Percentiles rank a stretch among this genome's conserved stretches.
phyloP scores from a whole-genome alignment of 1,140 invertebrate genomes.

The Drosophila seguyi region DNA sequence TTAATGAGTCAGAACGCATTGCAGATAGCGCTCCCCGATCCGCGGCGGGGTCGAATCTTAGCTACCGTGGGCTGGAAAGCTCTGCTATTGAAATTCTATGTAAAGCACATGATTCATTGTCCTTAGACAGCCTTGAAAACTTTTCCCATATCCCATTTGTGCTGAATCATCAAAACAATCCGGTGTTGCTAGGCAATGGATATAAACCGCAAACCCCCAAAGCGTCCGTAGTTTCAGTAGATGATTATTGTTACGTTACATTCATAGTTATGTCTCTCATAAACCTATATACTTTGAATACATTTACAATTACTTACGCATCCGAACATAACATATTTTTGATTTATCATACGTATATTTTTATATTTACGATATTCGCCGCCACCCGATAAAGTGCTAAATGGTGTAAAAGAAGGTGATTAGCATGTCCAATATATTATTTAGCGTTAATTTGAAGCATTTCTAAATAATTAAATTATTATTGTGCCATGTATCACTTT shows the following conservation, averaged over 20 bases:
- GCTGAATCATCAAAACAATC: conserved; percentile 50
- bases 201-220: background rate
- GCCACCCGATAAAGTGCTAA: conserved; percentile 20
- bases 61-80: conserved; percentile 19
- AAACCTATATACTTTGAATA: background rate
- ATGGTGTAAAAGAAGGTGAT: background rate
- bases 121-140: conserved; percentile 24
- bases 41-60: conserved; percentile 2
- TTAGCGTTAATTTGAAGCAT: background rate
- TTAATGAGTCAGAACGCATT: conserved; percentile 31
- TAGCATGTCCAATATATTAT: background rate
- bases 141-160: conserved; percentile 23
- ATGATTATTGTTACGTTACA: conserved; percentile 17
- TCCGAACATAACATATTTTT: conserved; percentile 8
- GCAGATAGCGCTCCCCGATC: conserved; percentile 21
- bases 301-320: conserved; percentile 12
- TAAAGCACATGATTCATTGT: conserved; percentile 49
- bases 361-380: background rate
- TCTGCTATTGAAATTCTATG: conserved; percentile 19
- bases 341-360: conserved; percentile 9
- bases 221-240: conserved; percentile 3
- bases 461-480: conserved; percentile 4
- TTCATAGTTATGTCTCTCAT: conserved; percentile 21
- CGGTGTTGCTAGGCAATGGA: conserved; percentile 29
- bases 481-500: conserved; percentile 12